Evolutionary conservation across 2,888 invertebrate species (phyloP).

Genomic region (Falcaria lacertinaria): DNA sequence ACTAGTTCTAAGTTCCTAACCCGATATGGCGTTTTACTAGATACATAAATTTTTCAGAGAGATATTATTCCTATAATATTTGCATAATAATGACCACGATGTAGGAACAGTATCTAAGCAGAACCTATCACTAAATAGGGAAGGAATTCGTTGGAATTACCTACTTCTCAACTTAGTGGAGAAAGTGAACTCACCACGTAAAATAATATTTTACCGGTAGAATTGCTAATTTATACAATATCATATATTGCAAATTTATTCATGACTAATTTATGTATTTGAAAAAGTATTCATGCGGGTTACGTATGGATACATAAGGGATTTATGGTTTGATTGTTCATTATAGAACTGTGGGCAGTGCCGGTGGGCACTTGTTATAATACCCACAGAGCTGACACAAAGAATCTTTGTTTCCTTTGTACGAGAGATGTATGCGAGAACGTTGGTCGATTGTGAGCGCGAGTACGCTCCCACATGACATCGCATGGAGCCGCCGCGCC

Average conservation of each 20-base stretch:
- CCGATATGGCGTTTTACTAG: no score
- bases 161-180: slow-evolving; percentile 29
- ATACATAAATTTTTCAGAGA: no score
- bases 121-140: no score
- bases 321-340: slow-evolving; percentile 7
- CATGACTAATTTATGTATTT: slow-evolving; percentile 6
- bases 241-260: slow-evolving; percentile 25
- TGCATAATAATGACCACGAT: no score
- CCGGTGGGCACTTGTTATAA: slow-evolving; percentile 11
- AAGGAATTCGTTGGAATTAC: no score
- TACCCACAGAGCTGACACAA: slow-evolving; percentile 40
- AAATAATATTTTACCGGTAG: not conserved
- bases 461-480: slow-evolving; percentile 53
- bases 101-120: no score
- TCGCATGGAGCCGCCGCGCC: slow-evolving; percentile 50
- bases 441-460: slow-evolving; percentile 50
- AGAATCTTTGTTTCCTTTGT: slow-evolving; percentile 62
- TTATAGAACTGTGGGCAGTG: slow-evolving; percentile 1
- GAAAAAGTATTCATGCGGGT: not conserved
- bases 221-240: not conserved
- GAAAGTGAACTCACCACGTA: slow-evolving; percentile 32
- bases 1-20: no score
- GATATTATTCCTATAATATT: not conserved
- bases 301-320: no score
- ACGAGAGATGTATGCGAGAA: slow-evolving; percentile 31